These are phyloP conservation scores for Lacerta agilis DNA, from an alignment of 2,797 vertebrate species.

Conservation along the genomic window DNA sequence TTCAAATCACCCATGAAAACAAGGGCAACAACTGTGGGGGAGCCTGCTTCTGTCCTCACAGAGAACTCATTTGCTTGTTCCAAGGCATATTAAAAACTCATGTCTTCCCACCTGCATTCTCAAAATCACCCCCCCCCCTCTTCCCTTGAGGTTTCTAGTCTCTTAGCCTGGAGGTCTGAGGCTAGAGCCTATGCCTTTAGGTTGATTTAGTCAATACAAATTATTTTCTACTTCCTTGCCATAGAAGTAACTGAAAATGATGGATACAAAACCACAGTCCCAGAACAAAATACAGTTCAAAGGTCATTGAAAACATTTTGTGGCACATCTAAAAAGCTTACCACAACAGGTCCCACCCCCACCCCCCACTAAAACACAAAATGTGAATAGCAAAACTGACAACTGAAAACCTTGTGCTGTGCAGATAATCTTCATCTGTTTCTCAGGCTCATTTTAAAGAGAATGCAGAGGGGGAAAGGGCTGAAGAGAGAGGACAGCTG, in stretches of 20 bases:
- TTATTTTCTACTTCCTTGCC: not conserved
- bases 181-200: not conserved
- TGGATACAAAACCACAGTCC: not conserved
- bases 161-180: not conserved
- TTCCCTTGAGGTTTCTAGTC: not conserved
- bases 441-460: not conserved
- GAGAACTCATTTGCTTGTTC: not conserved
- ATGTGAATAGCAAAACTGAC: not conserved
- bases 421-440: not conserved
- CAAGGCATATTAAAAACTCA: not conserved
- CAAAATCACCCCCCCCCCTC: not conserved
- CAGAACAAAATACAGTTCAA: not conserved
- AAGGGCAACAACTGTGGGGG: not conserved
- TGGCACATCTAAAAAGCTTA: not conserved
- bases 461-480: not conserved
- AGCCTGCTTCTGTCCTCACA: not conserved
- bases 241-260: not conserved
- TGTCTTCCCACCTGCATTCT: not conserved
- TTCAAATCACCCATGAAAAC: not conserved
- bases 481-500: not conserved
- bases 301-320: not conserved
- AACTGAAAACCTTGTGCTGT: not conserved
- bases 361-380: no score
- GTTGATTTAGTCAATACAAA: not conserved
- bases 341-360: no score